These are phyloP conservation scores for Diarsia dahlii DNA, from an alignment of 2,888 invertebrate species.

Conservation along the genomic window DNA sequence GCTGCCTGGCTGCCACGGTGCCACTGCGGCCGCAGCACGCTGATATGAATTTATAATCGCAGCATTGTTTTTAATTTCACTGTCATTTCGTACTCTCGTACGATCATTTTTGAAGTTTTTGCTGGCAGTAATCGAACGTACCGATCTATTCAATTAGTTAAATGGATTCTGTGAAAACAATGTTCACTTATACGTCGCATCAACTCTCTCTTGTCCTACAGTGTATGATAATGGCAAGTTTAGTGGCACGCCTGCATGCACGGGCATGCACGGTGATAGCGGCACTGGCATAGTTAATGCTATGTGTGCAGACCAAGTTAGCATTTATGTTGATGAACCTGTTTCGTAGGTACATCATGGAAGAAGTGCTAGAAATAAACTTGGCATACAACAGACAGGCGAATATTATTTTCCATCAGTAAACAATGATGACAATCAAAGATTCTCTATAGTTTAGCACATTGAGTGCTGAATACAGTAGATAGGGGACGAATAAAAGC, in stretches of 20 bases:
- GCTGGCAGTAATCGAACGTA: constrained; percentile 49
- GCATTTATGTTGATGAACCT: constrained; percentile 12
- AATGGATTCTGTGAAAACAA: constrained; percentile 55
- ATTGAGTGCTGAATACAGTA: neutral
- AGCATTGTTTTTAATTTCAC: constrained; percentile 66
- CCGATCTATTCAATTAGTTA: constrained; percentile 65
- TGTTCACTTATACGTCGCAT: constrained; percentile 24
- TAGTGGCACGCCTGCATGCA: constrained; percentile 22
- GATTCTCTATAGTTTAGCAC: neutral
- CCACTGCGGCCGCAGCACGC: constrained; percentile 52
- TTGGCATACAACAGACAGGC: neutral
- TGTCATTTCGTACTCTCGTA: constrained; percentile 53
- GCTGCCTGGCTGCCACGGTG: neutral
- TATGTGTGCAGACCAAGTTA: constrained; percentile 3
- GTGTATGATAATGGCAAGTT: constrained; percentile 23
- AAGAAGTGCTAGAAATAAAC: constrained; percentile 5
- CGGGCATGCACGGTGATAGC: constrained; percentile 18
- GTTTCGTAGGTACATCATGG: constrained; percentile 5
- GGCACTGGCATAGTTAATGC: constrained; percentile 11
- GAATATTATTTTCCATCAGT: neutral
- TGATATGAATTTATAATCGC: constrained; percentile 66
- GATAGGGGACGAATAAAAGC: neutral
- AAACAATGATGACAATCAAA: neutral
- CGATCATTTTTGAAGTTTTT: constrained; percentile 56
- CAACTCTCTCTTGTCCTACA: constrained; percentile 30